Evolutionary conservation across 2,113 vertebrate species (phyloP), one percentile per base, ranked within the genome.

Genomic region (Rhinoptilus africanus): DNA sequence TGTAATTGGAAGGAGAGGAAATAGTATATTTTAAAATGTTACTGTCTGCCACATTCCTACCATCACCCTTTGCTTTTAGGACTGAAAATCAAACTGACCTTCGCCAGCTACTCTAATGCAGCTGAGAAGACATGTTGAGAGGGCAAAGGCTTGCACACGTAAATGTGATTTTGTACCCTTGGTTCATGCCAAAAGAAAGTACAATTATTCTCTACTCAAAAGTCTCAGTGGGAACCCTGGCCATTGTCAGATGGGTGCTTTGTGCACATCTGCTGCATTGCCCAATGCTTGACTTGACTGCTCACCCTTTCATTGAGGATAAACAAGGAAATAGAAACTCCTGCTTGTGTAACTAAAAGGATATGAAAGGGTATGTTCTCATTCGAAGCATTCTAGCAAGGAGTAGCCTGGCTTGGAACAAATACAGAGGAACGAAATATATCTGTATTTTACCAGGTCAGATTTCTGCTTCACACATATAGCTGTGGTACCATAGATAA

Each of bases 211-310:
- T 78, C 88, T 11, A 14, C 95, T 96, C 79, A 94, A 94, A 97
- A 96, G 94, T 93, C 97, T 97, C 97, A 97, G 96, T 96, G 95
- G 97, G 97, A 96, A 85, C 91, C 91, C 94, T 87, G 93, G 90
- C 94, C 94, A 97, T 97, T 97, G 97, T 97, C 88, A 94, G 85
- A 94, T 97, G 96, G 93, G 95, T 97, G 95, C 95, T 97, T 97
- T 97, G 96, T 97, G 96, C 95, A 96, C 97, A 97, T 97, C 96
- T 97, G 96, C 96, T 97, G 94, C 91, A 47, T 97, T 94, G 97
- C 82, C 93, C 96, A 94, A 21, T 96, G 97, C 95, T 96, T 97
- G 96, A 97, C 95, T 97, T 97, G 96, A 97, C 95, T 97, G 96
- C 94, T 97, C 88, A 96, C 95, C 96, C 96, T 96, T 97, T 97